A percentile compares a stretch with the other conserved stretches of the same genome.
Evolutionary conservation across 2,888 invertebrate genomes (phyloP).

Genomic region (Drosophila fulvimacula): DNA sequence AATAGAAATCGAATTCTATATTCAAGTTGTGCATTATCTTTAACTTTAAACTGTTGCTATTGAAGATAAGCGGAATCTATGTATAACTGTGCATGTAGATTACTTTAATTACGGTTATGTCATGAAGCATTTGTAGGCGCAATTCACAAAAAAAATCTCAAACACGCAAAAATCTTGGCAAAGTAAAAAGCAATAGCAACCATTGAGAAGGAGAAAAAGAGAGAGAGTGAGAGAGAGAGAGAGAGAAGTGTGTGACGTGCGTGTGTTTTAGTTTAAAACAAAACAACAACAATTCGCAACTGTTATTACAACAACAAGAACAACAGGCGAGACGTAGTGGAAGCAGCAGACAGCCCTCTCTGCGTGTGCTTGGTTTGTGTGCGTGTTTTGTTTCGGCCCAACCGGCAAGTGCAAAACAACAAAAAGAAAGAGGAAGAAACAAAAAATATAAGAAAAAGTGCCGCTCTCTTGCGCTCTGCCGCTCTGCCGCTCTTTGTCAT

Average conservation of each 20-base stretch:
- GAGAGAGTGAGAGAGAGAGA: conserved; percentile 4
- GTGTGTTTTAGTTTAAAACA: conserved; percentile 38
- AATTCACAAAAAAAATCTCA: conserved; percentile 23
- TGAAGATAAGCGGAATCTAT: conserved; percentile 25
- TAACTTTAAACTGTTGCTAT: conserved; percentile 45
- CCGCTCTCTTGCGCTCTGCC: conserved; percentile 24
- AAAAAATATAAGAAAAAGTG: conserved; percentile 15
- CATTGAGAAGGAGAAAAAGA: conserved; percentile 10
- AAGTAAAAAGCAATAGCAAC: conserved; percentile 14
- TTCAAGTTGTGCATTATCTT: conserved; percentile 33
- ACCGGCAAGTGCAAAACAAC: conserved; percentile 53
- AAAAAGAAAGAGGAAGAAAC: conserved; percentile 2
- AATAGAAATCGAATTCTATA: conserved; percentile 29
- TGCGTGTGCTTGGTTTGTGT: conserved; percentile 42
- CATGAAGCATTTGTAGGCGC: conserved; percentile 54
- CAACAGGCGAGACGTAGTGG: conserved; percentile 36
- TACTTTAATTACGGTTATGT: conserved; percentile 59
- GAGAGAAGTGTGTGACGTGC: conserved; percentile 30
- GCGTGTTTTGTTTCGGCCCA: conserved; percentile 32
- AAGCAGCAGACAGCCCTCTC: conserved; percentile 21
- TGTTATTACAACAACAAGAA: conserved; percentile 22
- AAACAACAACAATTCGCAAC: conserved; percentile 19
- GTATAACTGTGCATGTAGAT: conserved; percentile 17
- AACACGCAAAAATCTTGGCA: conserved; percentile 17
- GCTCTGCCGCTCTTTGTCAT: conserved; percentile 21